Conservation (phyloP, 2,888 invertebrate genomes). For the Epirrhoe alternata region DNA sequence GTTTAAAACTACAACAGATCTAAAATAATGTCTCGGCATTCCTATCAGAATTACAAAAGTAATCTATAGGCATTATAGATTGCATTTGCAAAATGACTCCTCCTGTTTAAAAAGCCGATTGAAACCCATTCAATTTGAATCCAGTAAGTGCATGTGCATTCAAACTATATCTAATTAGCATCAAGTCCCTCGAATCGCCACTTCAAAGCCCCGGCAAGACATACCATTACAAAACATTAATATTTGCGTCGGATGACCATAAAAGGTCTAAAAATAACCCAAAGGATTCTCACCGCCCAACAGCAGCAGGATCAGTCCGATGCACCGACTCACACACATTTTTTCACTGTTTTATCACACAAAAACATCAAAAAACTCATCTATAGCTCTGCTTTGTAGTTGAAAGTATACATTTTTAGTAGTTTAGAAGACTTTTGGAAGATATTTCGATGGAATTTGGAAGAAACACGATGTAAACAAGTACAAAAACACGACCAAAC, state of each 20-base stretch:
- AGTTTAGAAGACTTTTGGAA: slow-evolving; percentile 54
- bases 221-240: slow-evolving; percentile 64
- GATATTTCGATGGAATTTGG: slow-evolving; percentile 54
- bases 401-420: slow-evolving; percentile 54
- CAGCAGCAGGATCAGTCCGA: slow-evolving; percentile 61
- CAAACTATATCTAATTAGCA: slow-evolving; percentile 16
- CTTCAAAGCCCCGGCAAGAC: slow-evolving; percentile 55
- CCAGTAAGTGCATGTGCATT: slow-evolving; percentile 11
- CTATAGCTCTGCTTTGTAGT: slow-evolving; percentile 37
- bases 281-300: slow-evolving; percentile 79
- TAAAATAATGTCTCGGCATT: no score
- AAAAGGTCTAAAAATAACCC: slow-evolving; percentile 46
- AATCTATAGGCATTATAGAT: not conserved
- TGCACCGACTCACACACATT: slow-evolving; percentile 69
- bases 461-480: slow-evolving; percentile 57
- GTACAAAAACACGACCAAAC: slow-evolving; percentile 47
- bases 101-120: not conserved
- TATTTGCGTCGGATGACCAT: slow-evolving; percentile 73
- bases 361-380: slow-evolving; percentile 45
- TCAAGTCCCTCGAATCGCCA: slow-evolving; percentile 10
- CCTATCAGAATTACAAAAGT: not conserved
- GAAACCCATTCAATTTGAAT: slow-evolving; percentile 5
- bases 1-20: no score
- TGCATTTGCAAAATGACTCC: not conserved
- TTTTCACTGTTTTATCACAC: slow-evolving; percentile 60